A percentile compares a stretch with the other conserved stretches of the same genome.
phyloP scores from a whole-genome alignment of 2,113 vertebrate genomes.

The Crotalus tigris region DNA sequence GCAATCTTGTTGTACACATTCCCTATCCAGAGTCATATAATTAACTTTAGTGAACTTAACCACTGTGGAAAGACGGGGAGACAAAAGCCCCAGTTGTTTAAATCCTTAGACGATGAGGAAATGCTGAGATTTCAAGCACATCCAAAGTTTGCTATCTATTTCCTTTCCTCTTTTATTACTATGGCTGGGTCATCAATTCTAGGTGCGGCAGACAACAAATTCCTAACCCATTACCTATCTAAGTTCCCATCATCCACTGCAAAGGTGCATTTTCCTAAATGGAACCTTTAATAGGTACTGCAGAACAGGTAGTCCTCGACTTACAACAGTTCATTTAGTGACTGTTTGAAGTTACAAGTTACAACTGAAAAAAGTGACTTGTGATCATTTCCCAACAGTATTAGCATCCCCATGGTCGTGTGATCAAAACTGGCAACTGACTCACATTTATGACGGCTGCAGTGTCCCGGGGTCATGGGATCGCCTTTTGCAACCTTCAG shows the following conservation, averaged over 20 bases:
- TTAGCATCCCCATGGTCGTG: too few relatives aligned
- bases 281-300: background rate
- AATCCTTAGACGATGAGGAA: background rate
- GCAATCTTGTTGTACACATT: conserved; percentile 29
- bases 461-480: too few relatives aligned
- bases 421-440: too few relatives aligned
- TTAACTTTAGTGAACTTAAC: conserved; percentile 57
- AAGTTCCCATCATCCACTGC: background rate
- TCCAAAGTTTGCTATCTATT: background rate
- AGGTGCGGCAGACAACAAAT: background rate
- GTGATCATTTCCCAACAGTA: too few relatives aligned
- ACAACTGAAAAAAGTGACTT: too few relatives aligned
- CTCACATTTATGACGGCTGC: too few relatives aligned
- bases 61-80: background rate
- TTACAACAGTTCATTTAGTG: background rate
- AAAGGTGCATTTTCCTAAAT: background rate
- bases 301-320: background rate
- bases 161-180: background rate
- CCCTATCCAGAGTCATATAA: conserved; percentile 52
- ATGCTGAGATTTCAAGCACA: background rate
- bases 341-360: too few relatives aligned
- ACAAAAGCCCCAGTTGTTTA: background rate
- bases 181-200: background rate
- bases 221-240: background rate
- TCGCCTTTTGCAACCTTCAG: too few relatives aligned